Evolutionary conservation across 2,888 invertebrate genomes (phyloP).

Genomic region (Ctenicera cuprea): DNA sequence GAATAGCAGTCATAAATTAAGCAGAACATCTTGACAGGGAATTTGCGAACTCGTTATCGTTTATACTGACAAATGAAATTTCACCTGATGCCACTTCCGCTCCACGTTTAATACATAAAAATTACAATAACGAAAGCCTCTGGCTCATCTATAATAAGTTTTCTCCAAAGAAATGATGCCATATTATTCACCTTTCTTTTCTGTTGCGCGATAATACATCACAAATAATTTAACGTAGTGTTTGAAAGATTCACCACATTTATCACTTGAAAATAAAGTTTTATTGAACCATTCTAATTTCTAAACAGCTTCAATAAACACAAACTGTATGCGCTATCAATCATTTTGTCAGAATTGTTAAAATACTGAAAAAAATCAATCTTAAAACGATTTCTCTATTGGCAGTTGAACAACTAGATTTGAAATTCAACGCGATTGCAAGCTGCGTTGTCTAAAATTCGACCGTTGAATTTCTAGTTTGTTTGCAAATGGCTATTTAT

Average conservation of each 20-base stretch:
- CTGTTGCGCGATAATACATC: too few relatives aligned
- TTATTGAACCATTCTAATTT: too few relatives aligned
- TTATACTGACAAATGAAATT: slow-evolving; percentile 1
- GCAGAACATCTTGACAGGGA: neutral
- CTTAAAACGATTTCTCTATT: neutral
- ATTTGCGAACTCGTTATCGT: neutral
- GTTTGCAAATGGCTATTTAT: slow-evolving; percentile 20
- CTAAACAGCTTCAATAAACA: too few relatives aligned
- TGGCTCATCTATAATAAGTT: neutral
- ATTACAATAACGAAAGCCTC: neutral
- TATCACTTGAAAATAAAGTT: too few relatives aligned
- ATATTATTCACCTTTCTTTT: neutral
- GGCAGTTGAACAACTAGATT: neutral
- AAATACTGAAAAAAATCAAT: neutral
- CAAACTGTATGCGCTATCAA: neutral
- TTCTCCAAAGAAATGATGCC: neutral
- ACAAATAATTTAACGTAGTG: too few relatives aligned
- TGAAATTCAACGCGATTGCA: neutral
- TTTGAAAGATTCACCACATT: too few relatives aligned
- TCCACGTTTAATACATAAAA: neutral
- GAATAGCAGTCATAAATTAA: neutral
- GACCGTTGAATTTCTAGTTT: slow-evolving; percentile 23
- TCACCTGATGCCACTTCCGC: slow-evolving; percentile 5
- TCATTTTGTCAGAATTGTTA: neutral
- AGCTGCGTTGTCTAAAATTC: slow-evolving; percentile 9